These are phyloP conservation scores for Diacarnus erythraeanus DNA, from an alignment of 37 sponge, comb jelly and placozoan genomes.

Conservation along the genomic window DNA sequence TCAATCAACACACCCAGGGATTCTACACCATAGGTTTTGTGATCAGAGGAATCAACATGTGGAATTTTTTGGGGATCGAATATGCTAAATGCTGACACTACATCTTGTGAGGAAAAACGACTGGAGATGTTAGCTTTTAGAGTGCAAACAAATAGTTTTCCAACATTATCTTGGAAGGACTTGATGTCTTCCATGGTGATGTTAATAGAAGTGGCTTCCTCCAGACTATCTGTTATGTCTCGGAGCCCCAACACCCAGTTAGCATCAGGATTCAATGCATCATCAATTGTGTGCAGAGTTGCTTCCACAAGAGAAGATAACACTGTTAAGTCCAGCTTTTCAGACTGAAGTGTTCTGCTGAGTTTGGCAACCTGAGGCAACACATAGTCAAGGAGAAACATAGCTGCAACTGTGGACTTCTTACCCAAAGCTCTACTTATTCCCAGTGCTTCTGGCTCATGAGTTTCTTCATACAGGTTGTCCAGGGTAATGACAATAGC, in stretches of 20 bases:
- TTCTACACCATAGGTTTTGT: constrained; percentile 47
- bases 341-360: constrained; percentile 66
- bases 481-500: constrained; percentile 46
- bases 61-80: constrained; percentile 70
- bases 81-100: constrained; percentile 65
- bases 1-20: constrained; percentile 29
- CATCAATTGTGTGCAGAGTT: constrained; percentile 73
- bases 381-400: background rate
- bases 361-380: constrained; percentile 29
- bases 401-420: constrained; percentile 6
- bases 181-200: constrained; percentile 40
- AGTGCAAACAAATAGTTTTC: constrained; percentile 46
- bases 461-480: constrained; percentile 9
- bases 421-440: background rate
- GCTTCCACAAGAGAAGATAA: constrained; percentile 66
- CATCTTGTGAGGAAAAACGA: constrained; percentile 42
- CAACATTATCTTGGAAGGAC: constrained; percentile 51
- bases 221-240: constrained; percentile 34
- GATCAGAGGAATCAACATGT: constrained; percentile 28
- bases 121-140: constrained; percentile 70
- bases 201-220: constrained; percentile 34
- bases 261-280: constrained; percentile 58
- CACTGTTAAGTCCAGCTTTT: constrained; percentile 61
- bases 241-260: constrained; percentile 72
- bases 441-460: constrained; percentile 28